Evolutionary conservation across 2,797 vertebrate species (phyloP).

Genomic region (Pseudomugil gertrudae): DNA sequence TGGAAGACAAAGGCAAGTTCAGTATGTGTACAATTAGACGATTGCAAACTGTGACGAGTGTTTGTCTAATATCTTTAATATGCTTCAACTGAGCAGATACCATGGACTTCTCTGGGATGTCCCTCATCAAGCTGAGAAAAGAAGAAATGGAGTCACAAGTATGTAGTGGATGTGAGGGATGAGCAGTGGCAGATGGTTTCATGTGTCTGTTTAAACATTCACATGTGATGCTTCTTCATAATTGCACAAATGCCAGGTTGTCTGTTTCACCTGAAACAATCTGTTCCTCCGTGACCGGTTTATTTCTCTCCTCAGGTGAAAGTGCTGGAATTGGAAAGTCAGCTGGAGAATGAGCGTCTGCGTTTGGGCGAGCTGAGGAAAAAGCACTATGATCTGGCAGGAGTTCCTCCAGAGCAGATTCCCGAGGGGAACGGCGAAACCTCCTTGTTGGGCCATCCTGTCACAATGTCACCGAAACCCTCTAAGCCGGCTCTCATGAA

Average conservation of each 20-base stretch:
- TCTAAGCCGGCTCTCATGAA: conserved; percentile 80
- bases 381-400: conserved; percentile 91
- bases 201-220: background rate
- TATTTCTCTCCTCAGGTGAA: conserved; percentile 85
- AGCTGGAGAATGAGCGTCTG: conserved; percentile 88
- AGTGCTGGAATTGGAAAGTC: conserved; percentile 91
- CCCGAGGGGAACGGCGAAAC: conserved; percentile 69
- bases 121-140: conserved; percentile 93
- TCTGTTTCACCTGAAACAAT: background rate
- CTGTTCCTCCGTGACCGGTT: background rate
- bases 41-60: background rate
- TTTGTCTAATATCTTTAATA: conserved; percentile 4
- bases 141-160: conserved; percentile 98
- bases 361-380: conserved; percentile 92
- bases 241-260: background rate
- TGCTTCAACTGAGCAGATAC: conserved; percentile 80
- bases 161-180: conserved; percentile 14
- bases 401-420: conserved; percentile 66
- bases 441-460: conserved; percentile 15
- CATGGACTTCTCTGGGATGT: conserved; percentile 98
- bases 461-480: conserved; percentile 73
- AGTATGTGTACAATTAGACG: background rate
- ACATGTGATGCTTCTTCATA: background rate
- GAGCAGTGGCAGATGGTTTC: background rate
- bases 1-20: conserved; percentile 88